Conservation (phyloP, 2,113 vertebrate species). For the Saimiri boliviensis region DNA sequence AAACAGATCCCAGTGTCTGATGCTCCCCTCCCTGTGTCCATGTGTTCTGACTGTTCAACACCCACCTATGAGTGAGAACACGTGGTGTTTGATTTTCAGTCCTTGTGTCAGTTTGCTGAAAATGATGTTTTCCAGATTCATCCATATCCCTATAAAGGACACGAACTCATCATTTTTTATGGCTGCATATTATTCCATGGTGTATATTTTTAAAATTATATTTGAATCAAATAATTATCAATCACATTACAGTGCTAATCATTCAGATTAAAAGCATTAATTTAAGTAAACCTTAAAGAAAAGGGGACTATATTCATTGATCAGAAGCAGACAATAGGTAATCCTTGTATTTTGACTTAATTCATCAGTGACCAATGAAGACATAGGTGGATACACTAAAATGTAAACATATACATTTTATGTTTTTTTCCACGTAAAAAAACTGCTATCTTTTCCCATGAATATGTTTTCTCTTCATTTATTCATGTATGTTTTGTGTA, state of each 20-base stretch:
- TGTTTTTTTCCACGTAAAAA: not conserved
- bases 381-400: not conserved
- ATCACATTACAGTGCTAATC: not conserved
- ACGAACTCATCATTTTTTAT: too few relatives aligned
- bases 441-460: not conserved
- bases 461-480: not conserved
- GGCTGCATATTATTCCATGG: too few relatives aligned
- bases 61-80: too few relatives aligned
- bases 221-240: constrained; percentile 36
- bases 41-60: too few relatives aligned
- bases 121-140: too few relatives aligned
- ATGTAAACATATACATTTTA: not conserved
- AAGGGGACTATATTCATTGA: not conserved
- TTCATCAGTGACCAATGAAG: not conserved
- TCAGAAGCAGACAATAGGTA: not conserved
- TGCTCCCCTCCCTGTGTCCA: too few relatives aligned
- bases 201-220: not conserved
- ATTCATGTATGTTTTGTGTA: not conserved
- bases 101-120: too few relatives aligned
- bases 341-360: not conserved
- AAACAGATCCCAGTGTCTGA: too few relatives aligned
- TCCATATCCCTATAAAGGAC: too few relatives aligned
- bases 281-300: not conserved
- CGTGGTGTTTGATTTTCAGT: too few relatives aligned
- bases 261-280: not conserved